Conservation (phyloP, 2,888 invertebrate genomes). For the Epinotia brunnichana region DNA sequence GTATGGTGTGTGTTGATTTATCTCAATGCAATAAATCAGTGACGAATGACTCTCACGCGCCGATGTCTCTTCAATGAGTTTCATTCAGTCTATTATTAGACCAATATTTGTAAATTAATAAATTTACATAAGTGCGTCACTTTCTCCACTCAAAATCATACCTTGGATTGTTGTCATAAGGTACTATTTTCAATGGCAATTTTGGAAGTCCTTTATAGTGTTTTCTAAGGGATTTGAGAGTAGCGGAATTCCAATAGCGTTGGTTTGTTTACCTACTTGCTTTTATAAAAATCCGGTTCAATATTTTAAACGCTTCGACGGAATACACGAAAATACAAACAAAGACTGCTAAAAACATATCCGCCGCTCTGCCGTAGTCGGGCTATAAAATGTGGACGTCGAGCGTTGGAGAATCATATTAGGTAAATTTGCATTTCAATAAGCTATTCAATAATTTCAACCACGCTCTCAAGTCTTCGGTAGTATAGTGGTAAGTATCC, state of each 20-base stretch:
- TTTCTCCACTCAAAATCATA: background rate
- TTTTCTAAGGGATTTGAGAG: constrained; percentile 5
- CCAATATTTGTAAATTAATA: background rate
- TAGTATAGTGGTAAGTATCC: constrained; percentile 45
- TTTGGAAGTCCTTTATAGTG: background rate
- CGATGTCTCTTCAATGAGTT: constrained; percentile 34
- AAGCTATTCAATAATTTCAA: background rate
- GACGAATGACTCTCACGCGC: constrained; percentile 21
- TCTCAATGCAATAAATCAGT: constrained; percentile 29
- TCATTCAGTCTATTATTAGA: constrained; percentile 30
- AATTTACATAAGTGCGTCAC: background rate
- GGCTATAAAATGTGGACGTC: too few species aligned
- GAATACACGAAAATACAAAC: too few species aligned
- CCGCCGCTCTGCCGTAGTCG: too few species aligned
- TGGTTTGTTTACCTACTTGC: constrained; percentile 23
- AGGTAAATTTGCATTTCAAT: background rate
- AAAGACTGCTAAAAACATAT: too few species aligned
- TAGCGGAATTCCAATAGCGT: constrained; percentile 6
- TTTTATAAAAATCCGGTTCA: too few species aligned
- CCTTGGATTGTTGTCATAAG: background rate
- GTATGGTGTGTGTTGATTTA: background rate
- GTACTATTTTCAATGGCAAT: constrained; percentile 4
- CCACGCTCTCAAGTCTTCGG: constrained; percentile 28
- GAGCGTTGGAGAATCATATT: too few species aligned
- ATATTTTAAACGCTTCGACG: too few species aligned